These are phyloP conservation scores for Alethe castanea DNA, from an alignment of 2,113 vertebrate species.

Conservation along the genomic window DNA sequence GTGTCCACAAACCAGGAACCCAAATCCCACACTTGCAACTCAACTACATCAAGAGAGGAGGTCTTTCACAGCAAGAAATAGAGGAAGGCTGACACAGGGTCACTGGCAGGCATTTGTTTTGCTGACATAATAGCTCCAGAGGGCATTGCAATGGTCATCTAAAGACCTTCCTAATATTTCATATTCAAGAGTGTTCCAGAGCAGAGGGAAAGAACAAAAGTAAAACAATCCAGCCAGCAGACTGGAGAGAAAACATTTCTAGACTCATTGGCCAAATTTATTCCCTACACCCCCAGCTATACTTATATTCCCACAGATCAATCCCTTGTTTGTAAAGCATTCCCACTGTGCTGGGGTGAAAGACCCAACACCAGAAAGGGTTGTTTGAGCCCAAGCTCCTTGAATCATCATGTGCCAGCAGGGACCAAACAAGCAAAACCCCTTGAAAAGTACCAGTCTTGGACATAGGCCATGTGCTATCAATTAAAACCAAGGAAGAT, in stretches of 20 bases:
- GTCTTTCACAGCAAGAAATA: not conserved
- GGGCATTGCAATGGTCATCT: not conserved
- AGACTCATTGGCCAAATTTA: not conserved
- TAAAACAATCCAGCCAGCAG: not conserved
- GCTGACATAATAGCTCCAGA: not conserved
- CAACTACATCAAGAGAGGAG: not conserved
- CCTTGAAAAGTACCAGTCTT: not conserved
- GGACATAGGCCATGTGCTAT: not conserved
- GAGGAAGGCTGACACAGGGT: not conserved
- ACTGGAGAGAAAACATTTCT: not conserved
- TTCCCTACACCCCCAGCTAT: not conserved
- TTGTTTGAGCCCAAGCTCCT: not conserved
- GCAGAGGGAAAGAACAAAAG: not conserved
- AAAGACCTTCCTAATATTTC: not conserved
- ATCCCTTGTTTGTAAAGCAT: not conserved
- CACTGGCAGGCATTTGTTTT: not conserved
- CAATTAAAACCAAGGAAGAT: not conserved
- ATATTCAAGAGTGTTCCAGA: not conserved
- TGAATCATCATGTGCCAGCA: not conserved
- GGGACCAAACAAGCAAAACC: not conserved
- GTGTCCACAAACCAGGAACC: not conserved
- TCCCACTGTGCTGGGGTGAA: not conserved
- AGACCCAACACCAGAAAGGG: not conserved
- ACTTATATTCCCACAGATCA: not conserved
- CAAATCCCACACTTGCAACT: rapidly evolving